Evolutionary conservation across 2,113 vertebrate genomes (phyloP), one percentile per base, ranked within the genome.

Genomic region (Deroptyus accipitrinus): DNA sequence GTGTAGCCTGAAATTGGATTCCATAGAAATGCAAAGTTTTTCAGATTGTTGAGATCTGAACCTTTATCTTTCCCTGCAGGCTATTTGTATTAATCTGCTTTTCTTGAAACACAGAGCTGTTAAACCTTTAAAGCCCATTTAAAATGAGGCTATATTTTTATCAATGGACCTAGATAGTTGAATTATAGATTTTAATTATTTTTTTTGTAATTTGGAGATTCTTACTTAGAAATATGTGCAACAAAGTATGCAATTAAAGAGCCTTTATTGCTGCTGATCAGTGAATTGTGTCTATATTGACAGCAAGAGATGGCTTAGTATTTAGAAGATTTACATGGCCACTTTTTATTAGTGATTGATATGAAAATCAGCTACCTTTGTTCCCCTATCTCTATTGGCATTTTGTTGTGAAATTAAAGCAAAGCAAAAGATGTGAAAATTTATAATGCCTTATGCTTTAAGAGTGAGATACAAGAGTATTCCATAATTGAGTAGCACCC

Each of bases 21-120:
- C 91, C 70, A 97, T 80, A 76, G 91, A 95, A 96, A 97, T 90
- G 78, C 75, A 91, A 96, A 94, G 92, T 92, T 95, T 93, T 94
- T 91, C 86, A 89, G 64, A 94, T 94, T 95, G 88, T 79, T 89
- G 68, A 97, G 90, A 94, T 95, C 74, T 84, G 67, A 96, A 92
- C 66, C 83, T 96, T 95, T 94, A 94, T 96, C 92, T 96, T 94
- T 84, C 86, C 87, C 94, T 88, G 70, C 93, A 96, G 93, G 61
- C 90, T 96, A 90, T 96, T 96, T 95, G 57, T 92, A 96, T 94
- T 92, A 94, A 95, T 96, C 93, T 83, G 77, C 63, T 96, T 97
- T 96, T 83, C 84, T 96, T 95, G 90, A 96, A 89, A 67, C 55
- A 89, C 80, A 62, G 66, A 90, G 90, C 57, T 91, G 90, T 96